Evolutionary conservation across 2,888 invertebrate genomes (phyloP), one percentile per base, ranked within the genome.

Genomic region (Unio pictorum): DNA sequence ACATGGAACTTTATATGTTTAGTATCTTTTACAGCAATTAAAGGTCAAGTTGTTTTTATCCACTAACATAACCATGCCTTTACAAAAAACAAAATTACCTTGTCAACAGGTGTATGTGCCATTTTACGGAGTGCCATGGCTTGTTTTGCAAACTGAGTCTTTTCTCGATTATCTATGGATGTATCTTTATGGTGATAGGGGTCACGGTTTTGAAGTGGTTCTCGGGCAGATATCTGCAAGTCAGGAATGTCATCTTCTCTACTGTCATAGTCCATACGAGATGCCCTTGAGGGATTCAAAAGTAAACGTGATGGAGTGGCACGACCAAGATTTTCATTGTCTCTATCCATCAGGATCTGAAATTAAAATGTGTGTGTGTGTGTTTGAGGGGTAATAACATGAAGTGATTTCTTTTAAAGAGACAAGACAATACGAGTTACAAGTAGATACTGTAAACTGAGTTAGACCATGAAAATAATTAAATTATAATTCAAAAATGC

Each of bases 31-130:
- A 34, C 34, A 34, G 34, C 34, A 34, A 7, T 34, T 34, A 34
- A 8, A 8, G 34, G 34, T 34, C 34, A 34, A 34, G 34, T 34
- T 34, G 0, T 34, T 34, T 34, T 34, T 34, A 34, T 23, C 34
- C 34, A 34, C 5, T 34, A 34, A 61, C 28, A 23, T 61, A n/a
- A 6, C 11, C 8, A 62, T n/a, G n/a, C 34, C 7, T 34, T 28
- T 8, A 5, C 15, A 45, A 28, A 34, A 57, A 23, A 8, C 6
- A 18, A 23, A n/a, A 55, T 45, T 72, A 82, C 82, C 76, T 80
- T 81, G 71, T 84, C 84, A 45, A 81, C 76, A 18, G 84, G 83
- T 54, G 84, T 82, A 67, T 83, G 81, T n/a, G 81, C 74, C 72
- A 81, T 70, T 71, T 84, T 83, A 61, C 82, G 61, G n/a, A 84